These are phyloP conservation scores for Dendropsophus ebraccatus DNA, from an alignment of 2,113 vertebrate genomes.

Conservation along the genomic window DNA sequence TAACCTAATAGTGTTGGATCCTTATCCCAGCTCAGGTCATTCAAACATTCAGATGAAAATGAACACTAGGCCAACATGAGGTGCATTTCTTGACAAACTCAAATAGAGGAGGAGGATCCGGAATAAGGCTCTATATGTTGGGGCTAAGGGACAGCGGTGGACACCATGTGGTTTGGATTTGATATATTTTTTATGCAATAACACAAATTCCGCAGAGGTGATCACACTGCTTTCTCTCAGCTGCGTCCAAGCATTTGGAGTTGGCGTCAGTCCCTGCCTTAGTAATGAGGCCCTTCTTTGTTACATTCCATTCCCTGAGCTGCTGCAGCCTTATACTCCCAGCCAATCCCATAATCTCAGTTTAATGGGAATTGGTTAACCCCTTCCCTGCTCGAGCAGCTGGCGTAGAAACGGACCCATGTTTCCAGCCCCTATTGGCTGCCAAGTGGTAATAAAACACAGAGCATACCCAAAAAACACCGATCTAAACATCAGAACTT, in stretches of 20 bases:
- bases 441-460: slow-evolving; percentile 48
- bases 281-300: slow-evolving; percentile 58
- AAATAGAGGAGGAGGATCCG: background rate
- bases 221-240: slow-evolving; percentile 54
- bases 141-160: slow-evolving; percentile 22
- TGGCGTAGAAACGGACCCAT: background rate
- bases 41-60: background rate
- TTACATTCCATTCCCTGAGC: slow-evolving; percentile 49
- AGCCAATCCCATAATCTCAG: slow-evolving; percentile 53
- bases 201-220: slow-evolving; percentile 45
- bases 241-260: slow-evolving; percentile 53
- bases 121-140: background rate
- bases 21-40: background rate
- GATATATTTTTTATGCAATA: slow-evolving; percentile 54
- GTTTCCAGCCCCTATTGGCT: background rate
- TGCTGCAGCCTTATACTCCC: slow-evolving; percentile 29
- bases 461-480: slow-evolving; percentile 7
- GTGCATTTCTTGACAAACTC: background rate
- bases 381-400: background rate
- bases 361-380: slow-evolving; percentile 55
- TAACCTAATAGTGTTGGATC: slow-evolving; percentile 4
- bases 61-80: background rate
- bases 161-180: slow-evolving; percentile 52
- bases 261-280: slow-evolving; percentile 49
- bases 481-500: slow-evolving; percentile 38